Evolutionary conservation across 1,140 invertebrate species (phyloP).

Genomic region (Papilio dardanus): DNA sequence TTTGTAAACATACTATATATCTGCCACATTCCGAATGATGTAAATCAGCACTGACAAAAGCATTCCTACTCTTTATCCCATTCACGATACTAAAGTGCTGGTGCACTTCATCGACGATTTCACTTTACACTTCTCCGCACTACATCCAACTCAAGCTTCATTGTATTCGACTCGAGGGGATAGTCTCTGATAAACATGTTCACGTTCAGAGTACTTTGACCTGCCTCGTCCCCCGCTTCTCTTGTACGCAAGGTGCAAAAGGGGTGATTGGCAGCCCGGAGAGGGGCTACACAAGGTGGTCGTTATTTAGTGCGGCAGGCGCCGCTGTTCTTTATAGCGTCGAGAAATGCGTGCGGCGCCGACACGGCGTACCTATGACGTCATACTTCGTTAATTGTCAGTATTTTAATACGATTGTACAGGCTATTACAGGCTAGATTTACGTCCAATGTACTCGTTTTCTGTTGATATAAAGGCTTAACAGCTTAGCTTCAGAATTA

Average conservation of each 20-base stretch:
- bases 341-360: conserved; percentile 60
- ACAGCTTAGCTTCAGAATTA: conserved; percentile 17
- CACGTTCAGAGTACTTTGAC: conserved; percentile 46
- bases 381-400: conserved; percentile 55
- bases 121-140: conserved; percentile 36
- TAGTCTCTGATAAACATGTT: conserved; percentile 43
- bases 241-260: conserved; percentile 40
- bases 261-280: conserved; percentile 38
- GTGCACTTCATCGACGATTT: conserved; percentile 8
- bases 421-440: conserved; percentile 37
- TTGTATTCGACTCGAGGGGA: conserved; percentile 48
- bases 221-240: conserved; percentile 32
- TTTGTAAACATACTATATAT: not conserved
- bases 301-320: conserved; percentile 49
- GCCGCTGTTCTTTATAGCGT: conserved; percentile 56
- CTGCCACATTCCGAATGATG: not conserved
- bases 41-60: conserved; percentile 40
- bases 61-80: conserved; percentile 41
- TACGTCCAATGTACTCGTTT: conserved; percentile 27
- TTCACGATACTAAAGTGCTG: conserved; percentile 7
- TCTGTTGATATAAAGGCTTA: conserved; percentile 3
- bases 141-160: conserved; percentile 47
- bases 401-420: conserved; percentile 44
- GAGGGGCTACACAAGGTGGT: conserved; percentile 43
- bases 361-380: conserved; percentile 48